Evolutionary conservation across 2,888 invertebrate genomes (phyloP), one percentile per base, ranked within the genome.

Genomic region (Orchestes rusci): DNA sequence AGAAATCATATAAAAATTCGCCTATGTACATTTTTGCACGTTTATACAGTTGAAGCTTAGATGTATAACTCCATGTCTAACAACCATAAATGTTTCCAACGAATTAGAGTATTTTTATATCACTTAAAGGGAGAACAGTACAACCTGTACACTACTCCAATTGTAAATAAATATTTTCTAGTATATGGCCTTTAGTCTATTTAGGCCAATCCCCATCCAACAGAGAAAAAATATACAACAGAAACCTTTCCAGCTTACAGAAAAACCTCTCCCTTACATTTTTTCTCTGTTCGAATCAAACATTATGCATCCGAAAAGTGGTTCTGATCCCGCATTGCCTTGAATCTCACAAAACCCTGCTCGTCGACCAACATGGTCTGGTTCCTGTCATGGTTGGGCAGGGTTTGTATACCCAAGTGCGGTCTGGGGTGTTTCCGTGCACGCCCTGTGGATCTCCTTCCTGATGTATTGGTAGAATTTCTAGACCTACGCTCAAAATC

Each of bases 341-440:
- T 76, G 70, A 91, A 90, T 55, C 92, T 73, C 10, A 91, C 83
- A 67, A 91, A 89, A 3, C 91, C 90, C 61, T 90, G 86, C 62
- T 92, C 91, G 49, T 88, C 85, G n/a, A 90, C 88, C 51, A 91
- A 70, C 87, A 91, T 89, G 55, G 88, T 79, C 45, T 72, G 65
- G 56, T 75, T 73, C 57, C 70, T 66, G 57, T 73, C 76, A 58
- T 76, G 76, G 55, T 73, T 61, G 3, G 68, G 78, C 70, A 63
- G 70, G 58, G 71, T 79, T 70, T 62, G 79, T 16, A 74, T 74
- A 4, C 76, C 74, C 50, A 75, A 68, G 45, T 75, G 75, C 1
- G 65, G 65, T 41, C 65, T 57, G 61, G 69, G 56, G 69, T 54
- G 66, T 64, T 74, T 56, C 64, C 73, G 51, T 48, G 64, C 40